A percentile compares a stretch with the other conserved stretches of the same genome.
Evolutionary conservation across 2,888 invertebrate genomes (phyloP).

Genomic region (Tetranychus piercei): DNA sequence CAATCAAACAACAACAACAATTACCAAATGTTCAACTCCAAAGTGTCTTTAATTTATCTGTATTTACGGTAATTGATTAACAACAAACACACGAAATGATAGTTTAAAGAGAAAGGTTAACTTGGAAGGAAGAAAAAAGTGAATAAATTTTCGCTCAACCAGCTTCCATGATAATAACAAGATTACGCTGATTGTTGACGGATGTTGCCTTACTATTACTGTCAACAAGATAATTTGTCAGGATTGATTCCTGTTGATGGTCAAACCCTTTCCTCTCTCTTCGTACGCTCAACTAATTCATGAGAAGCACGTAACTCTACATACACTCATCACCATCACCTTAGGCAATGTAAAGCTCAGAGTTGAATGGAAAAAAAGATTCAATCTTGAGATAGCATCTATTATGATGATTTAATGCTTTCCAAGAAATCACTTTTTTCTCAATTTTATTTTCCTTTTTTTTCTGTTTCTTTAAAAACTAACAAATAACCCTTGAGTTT

Average conservation of each 20-base stretch:
- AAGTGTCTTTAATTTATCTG: no score
- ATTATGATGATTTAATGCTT: not conserved
- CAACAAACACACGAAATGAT: no score
- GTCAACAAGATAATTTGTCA: not conserved
- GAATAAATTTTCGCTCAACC: not conserved
- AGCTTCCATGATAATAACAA: not conserved
- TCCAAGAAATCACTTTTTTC: no score
- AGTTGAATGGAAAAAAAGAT: no score
- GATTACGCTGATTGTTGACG: not conserved
- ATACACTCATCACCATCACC: no score
- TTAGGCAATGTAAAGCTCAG: no score
- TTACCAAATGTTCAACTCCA: no score
- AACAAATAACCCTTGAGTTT: not conserved
- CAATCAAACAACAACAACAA: no score
- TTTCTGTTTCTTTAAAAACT: not conserved
- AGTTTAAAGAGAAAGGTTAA: no score
- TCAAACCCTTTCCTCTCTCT: not conserved
- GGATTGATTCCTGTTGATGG: not conserved
- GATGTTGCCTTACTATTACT: slow-evolving; percentile 1
- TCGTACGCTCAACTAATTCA: not conserved
- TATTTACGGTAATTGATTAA: no score
- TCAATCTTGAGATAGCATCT: not conserved
- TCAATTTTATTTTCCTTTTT: no score
- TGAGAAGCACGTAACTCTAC: not conserved
- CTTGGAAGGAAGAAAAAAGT: not conserved